Percentiles rank a stretch among this genome's conserved stretches.
Conservation (phyloP, 2,113 vertebrate genomes). For the Scomber colias region DNA sequence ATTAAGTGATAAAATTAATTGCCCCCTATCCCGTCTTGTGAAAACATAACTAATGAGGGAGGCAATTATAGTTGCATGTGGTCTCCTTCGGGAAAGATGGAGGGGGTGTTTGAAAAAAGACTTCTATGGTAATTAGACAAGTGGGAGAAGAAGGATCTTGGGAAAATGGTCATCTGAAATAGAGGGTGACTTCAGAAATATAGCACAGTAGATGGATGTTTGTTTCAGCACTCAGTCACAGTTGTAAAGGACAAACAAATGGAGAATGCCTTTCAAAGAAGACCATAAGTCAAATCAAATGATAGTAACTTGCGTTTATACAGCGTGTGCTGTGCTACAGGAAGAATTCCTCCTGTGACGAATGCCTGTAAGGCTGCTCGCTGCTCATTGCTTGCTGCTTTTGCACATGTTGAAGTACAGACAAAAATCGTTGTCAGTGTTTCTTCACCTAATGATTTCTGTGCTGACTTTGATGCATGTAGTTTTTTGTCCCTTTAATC, state of each 20-base stretch:
- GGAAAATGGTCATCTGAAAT: constrained; percentile 76
- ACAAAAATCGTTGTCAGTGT: constrained; percentile 92
- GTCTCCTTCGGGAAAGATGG: constrained; percentile 83
- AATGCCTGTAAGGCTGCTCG: constrained; percentile 39
- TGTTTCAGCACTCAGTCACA: constrained; percentile 61
- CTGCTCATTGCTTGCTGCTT: constrained; percentile 77
- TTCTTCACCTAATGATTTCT: constrained; percentile 93
- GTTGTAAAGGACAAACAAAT: constrained; percentile 65
- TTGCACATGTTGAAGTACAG: constrained; percentile 89
- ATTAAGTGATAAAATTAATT: constrained; percentile 90
- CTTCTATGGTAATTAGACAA: constrained; percentile 80
- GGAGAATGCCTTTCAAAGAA: constrained; percentile 48
- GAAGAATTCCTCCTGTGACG: constrained; percentile 32
- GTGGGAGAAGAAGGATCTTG: constrained; percentile 74
- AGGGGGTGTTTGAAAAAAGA: constrained; percentile 80
- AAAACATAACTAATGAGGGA: constrained; percentile 89
- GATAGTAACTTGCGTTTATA: constrained; percentile 27
- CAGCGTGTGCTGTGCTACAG: no score
- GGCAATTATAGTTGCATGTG: constrained; percentile 88
- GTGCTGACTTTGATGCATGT: constrained; percentile 93
- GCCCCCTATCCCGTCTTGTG: constrained; percentile 83
- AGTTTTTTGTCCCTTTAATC: constrained; percentile 92
- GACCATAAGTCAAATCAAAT: constrained; percentile 61
- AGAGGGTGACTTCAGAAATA: constrained; percentile 65
- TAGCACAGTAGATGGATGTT: constrained; percentile 54